These are phyloP conservation scores for Alfaro cultratus DNA, from an alignment of 2,797 vertebrate species.

Conservation along the genomic window DNA sequence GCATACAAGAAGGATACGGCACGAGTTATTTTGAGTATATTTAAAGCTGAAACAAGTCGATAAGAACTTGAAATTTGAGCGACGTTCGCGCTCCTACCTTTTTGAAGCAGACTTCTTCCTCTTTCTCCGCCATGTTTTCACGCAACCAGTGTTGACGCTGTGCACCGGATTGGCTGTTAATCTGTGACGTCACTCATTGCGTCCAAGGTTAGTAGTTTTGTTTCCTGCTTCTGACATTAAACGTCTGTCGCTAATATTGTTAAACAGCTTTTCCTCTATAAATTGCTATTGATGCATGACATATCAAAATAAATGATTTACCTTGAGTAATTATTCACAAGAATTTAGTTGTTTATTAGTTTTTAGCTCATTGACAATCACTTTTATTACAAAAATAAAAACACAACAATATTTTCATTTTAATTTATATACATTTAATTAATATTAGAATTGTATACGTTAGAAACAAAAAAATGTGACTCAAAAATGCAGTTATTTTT, in stretches of 20 bases:
- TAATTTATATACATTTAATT: not conserved
- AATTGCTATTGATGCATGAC: not conserved
- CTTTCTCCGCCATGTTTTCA: slow-evolving; percentile 67
- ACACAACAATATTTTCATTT: not conserved
- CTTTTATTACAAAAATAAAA: not conserved
- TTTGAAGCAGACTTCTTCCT: slow-evolving; percentile 66
- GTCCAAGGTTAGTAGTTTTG: not conserved
- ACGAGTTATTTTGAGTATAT: not conserved
- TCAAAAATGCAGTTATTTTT: not conserved
- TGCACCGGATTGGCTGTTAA: slow-evolving; percentile 54
- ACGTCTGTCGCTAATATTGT: not conserved
- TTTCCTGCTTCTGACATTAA: too few relatives aligned
- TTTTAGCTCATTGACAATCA: not conserved
- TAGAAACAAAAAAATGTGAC: not conserved
- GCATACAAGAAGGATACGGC: not conserved
- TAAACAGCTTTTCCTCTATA: not conserved
- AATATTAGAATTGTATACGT: not conserved
- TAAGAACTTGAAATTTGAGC: not conserved
- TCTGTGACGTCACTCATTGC: slow-evolving; percentile 17
- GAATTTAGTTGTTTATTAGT: not conserved
- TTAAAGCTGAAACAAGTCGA: not conserved
- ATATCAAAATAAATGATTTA: not conserved
- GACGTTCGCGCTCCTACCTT: slow-evolving; percentile 61
- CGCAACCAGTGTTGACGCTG: slow-evolving; percentile 19
- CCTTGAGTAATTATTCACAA: not conserved